These are phyloP conservation scores for Acinonyx jubatus DNA, from an alignment of 2,113 vertebrate species.

Conservation along the genomic window DNA sequence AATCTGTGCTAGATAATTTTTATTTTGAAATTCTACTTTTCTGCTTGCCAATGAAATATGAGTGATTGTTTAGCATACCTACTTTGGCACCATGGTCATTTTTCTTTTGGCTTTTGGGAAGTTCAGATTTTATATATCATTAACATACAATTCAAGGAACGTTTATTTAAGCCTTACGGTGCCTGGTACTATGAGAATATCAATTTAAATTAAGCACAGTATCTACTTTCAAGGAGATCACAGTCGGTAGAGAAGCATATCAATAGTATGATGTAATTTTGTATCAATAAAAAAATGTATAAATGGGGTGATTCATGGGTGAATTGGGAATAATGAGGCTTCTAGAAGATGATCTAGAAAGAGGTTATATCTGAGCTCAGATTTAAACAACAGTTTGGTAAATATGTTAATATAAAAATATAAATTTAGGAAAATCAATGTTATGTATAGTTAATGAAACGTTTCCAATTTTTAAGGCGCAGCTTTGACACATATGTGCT, in stretches of 20 bases:
- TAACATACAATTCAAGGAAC: not conserved
- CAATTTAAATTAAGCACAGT: no score
- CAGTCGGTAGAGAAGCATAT: fast-evolving
- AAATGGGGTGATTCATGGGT: not conserved
- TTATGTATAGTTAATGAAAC: not conserved
- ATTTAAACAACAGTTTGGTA: not conserved
- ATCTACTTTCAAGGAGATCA: not conserved
- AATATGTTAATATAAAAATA: not conserved
- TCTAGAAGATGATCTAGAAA: not conserved
- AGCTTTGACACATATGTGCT: fast-evolving
- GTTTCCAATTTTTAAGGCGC: fast-evolving
- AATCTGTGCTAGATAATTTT: not conserved
- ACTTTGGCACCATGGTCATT: not conserved
- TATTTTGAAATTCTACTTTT: not conserved
- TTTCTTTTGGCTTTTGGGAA: constrained; percentile 4
- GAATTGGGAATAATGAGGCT: not conserved
- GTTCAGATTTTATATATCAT: not conserved
- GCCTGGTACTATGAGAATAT: not conserved
- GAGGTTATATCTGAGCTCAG: not conserved
- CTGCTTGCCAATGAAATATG: not conserved
- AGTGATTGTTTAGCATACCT: not conserved
- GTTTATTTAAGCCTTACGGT: not conserved
- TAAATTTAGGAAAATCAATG: not conserved
- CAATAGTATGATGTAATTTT: fast-evolving
- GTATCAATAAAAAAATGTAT: fast-evolving